Evolutionary conservation across 2,888 invertebrate species (phyloP), one percentile per base, ranked within the genome.

Genomic region (Antitype chi): DNA sequence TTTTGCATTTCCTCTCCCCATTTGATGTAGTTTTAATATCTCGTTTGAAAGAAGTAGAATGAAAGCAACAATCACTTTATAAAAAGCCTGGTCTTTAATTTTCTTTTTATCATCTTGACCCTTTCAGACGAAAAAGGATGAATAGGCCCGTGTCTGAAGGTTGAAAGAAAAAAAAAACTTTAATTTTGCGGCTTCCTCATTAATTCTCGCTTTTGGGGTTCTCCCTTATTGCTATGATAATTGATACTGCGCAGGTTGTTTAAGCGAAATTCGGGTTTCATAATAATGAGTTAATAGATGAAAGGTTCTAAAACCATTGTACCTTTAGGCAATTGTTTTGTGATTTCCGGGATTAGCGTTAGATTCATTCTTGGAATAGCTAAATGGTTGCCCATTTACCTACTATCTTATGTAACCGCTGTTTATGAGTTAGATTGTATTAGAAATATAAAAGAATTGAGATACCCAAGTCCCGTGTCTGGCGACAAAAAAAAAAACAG

Each of bases 21-120:
- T 89, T 90, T 90, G 88, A 91, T 91, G 85, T 90, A 88, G 88
- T 92, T 93, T 92, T 92, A 93, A 93, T 89, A 89, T 88, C 84
- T 84, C 77, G 20, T 73, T 78, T 84, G 67, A 85, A 85, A 81
- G 81, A 77, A 81, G 76, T 82, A 80, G 85, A 85, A 86, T 84
- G 78, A 86, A 88, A 89, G 89, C 89, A 90, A 92, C 91, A 92
- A 93, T 91, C 88, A 87, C 84, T 90, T 91, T 91, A 90, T 91
- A 90, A 94, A 94, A 93, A 89, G 88, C 83, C 80, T 72, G 80
- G 80, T 86, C 86, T 92, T 92, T 92, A 91, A 92, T 93, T 91
- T 92, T 91, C 85, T 90, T 91, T 92, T 92, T 91, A 92, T 89
- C 85, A 85, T 82, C 87, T 82, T 89, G 89, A 90, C 92, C 91